A percentile compares a stretch with the other conserved stretches of the same genome.
Evolutionary conservation across 2,113 vertebrate genomes (phyloP).

Genomic region (Diphyllodes magnificus): DNA sequence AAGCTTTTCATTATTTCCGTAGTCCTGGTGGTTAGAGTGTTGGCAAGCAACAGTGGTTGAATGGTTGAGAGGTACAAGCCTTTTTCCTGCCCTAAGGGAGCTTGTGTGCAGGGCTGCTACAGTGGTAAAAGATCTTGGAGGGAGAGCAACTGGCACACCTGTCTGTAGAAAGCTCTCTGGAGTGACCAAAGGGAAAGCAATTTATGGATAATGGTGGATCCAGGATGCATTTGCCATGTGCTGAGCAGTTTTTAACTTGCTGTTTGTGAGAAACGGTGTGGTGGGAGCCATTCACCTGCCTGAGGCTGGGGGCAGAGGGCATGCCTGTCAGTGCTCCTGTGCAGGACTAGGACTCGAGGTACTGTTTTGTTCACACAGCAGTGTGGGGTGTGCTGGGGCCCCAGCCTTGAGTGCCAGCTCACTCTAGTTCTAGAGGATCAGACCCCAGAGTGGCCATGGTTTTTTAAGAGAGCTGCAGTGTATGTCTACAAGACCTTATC

Average conservation of each 20-base stretch:
- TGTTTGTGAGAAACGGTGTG: background rate
- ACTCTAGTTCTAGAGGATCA: background rate
- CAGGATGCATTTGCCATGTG: background rate
- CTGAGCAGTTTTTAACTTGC: background rate
- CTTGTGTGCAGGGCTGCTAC: background rate
- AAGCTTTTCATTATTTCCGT: background rate
- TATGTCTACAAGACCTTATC: background rate
- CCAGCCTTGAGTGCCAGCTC: background rate
- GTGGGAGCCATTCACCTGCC: background rate
- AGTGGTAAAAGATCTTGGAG: background rate
- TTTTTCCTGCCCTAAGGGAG: background rate
- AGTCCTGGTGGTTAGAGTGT: background rate
- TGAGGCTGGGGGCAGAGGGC: background rate
- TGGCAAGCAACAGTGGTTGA: background rate
- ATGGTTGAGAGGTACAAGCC: background rate
- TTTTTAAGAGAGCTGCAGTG: background rate
- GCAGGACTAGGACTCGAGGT: fast-evolving
- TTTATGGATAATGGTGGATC: background rate
- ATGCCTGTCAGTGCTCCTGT: background rate
- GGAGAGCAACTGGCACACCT: background rate
- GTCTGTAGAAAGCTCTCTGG: background rate
- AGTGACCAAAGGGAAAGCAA: background rate
- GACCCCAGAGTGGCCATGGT: background rate
- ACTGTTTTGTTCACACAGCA: background rate
- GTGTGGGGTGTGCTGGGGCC: background rate